Percentiles rank a stretch among this genome's conserved stretches.
Evolutionary conservation across 2,113 vertebrate genomes (phyloP).

Genomic region (Albula goreensis): DNA sequence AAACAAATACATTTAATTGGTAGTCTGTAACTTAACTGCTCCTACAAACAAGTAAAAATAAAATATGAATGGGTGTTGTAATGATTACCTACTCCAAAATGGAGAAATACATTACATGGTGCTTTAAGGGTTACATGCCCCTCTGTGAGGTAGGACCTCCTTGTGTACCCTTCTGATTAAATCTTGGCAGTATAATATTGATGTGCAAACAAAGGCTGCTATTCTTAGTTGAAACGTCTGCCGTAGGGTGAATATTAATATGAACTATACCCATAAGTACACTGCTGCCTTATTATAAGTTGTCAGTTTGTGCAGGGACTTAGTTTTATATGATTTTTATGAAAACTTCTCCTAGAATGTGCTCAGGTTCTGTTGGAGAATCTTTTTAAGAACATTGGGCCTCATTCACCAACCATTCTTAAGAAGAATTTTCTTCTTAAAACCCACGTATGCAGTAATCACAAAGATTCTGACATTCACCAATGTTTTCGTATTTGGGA

Average conservation of each 20-base stretch:
- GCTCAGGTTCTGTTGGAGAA: neutral
- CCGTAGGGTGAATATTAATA: conserved; percentile 73
- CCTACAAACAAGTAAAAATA: too few species aligned
- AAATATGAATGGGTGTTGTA: neutral
- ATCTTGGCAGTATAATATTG: conserved; percentile 71
- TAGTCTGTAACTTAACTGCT: too few species aligned
- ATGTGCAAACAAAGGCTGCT: conserved; percentile 72
- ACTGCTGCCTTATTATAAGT: conserved; percentile 65
- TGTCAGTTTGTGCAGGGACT: conserved; percentile 36
- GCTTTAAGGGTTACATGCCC: neutral
- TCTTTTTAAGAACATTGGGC: neutral
- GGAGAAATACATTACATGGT: neutral
- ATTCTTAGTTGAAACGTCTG: conserved; percentile 57
- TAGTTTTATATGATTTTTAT: neutral
- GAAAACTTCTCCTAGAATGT: neutral
- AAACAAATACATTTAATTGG: too few species aligned
- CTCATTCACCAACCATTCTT: too few species aligned
- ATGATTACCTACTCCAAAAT: neutral
- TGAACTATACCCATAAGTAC: conserved; percentile 57
- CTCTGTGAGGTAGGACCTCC: conserved; percentile 26
- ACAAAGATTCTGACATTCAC: too few species aligned
- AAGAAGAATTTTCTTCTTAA: too few species aligned
- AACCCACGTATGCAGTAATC: too few species aligned
- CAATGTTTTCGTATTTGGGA: too few species aligned
- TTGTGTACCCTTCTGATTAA: conserved; percentile 77